Evolutionary conservation across 1,140 invertebrate genomes (phyloP), one percentile per base, ranked within the genome.

Genomic region (Drosophila chauvacae): DNA sequence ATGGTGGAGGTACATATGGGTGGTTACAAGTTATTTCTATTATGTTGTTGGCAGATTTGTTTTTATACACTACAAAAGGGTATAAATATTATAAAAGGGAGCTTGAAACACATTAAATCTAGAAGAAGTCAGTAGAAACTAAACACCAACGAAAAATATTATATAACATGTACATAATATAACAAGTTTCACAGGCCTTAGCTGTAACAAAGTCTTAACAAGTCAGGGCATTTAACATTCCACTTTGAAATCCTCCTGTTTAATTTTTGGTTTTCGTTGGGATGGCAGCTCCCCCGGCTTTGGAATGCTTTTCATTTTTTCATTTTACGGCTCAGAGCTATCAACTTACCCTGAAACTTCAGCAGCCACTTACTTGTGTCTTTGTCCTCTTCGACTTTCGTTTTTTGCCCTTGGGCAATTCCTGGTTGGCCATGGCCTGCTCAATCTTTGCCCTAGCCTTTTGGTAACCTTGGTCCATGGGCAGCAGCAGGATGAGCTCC

Each of bases 361-460:
- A 60, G 39, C 41, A 50, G 50, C 26, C 55, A 58, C 47, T 65
- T 69, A 48, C 60, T 45, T 50, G 66, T 48, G 63, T 53, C 58
- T 82, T 83, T 69, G 57, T 44, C 65, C 61, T 76, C 7, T 48
- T 48, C 33, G 45, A 23, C 44, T 79, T 87, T 30, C 26, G 51
- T 13, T 42, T 10, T 14, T 26, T 62, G 39, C 35, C 64, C 44
- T 51, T 41, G 23, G 74, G 73, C 74, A 42, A 42, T 30, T 79
- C 61, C 57, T 20, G 47, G 13, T 48, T 63, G 62, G 64, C 35
- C 73, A 81, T 23, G 14, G 55, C 68, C 26, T 51, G 55, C 60
- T 86, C 82, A 64, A 92, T 78, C 65, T 68, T 65, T 23, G 48
- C 50, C 47, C 78, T 90, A 41, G 71, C 69, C 59, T 83, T 87